A percentile compares a stretch with the other conserved stretches of the same genome.
Evolutionary conservation across 1,140 invertebrate species (phyloP).

Genomic region (Drosophila nigromelanica): DNA sequence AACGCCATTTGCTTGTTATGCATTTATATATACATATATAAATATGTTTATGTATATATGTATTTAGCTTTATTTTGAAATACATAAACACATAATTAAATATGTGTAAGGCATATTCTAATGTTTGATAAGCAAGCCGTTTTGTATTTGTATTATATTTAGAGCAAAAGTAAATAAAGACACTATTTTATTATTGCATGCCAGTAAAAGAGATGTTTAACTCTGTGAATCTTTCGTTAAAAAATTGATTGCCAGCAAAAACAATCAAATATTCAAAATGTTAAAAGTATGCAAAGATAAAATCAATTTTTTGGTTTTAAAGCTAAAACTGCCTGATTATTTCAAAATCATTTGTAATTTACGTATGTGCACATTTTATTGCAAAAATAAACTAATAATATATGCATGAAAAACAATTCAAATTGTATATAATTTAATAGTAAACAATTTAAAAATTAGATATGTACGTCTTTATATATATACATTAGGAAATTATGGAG

Average conservation of each 20-base stretch:
- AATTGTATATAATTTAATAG: conserved; percentile 9
- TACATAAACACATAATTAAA: conserved; percentile 10
- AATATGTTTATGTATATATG: too few species aligned
- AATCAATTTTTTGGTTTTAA: conserved; percentile 15
- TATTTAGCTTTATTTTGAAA: conserved; percentile 18
- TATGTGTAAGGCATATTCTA: conserved; percentile 21
- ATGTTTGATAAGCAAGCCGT: conserved; percentile 32
- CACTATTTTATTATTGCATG: conserved; percentile 58
- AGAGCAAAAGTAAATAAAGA: conserved; percentile 51
- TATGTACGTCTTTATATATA: conserved; percentile 49
- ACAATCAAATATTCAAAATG: too few species aligned
- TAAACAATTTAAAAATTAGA: conserved; percentile 50
- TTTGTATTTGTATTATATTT: conserved; percentile 44
- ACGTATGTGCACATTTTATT: conserved; percentile 34
- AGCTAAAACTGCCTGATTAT: too few species aligned
- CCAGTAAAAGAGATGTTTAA: neutral
- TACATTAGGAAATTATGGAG: conserved; percentile 60
- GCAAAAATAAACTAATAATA: conserved; percentile 64
- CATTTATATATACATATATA: conserved; percentile 31
- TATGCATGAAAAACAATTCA: conserved; percentile 27
- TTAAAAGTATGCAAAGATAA: neutral
- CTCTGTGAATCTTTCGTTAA: too few species aligned
- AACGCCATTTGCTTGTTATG: conserved; percentile 31
- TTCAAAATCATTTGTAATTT: too few species aligned
- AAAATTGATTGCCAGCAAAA: too few species aligned